Percentiles rank a stretch among this genome's conserved stretches.
These are phyloP conservation scores for Festucalex cinctus DNA, from an alignment of 2,113 vertebrate genomes.

Conservation along the genomic window DNA sequence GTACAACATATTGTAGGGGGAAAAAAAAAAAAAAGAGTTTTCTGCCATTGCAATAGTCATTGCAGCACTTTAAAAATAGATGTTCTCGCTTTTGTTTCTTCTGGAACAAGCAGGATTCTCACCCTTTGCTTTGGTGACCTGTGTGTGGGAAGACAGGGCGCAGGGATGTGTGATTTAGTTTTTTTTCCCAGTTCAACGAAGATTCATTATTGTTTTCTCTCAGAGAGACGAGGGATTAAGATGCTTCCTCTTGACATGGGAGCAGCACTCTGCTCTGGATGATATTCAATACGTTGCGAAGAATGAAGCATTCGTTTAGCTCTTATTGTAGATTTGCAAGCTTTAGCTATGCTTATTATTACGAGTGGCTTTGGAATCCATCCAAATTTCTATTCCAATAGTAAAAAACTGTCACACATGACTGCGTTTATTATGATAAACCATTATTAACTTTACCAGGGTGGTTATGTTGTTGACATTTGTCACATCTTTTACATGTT, in stretches of 20 bases:
- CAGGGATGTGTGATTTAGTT: slow-evolving; percentile 34
- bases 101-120: slow-evolving; percentile 41
- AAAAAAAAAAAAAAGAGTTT: not conserved
- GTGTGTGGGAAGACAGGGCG: slow-evolving; percentile 59
- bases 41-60: not conserved
- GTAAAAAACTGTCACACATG: not conserved
- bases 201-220: slow-evolving; percentile 56
- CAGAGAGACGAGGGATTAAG: slow-evolving; percentile 42
- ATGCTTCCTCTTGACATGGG: slow-evolving; percentile 38
- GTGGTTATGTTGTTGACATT: not conserved
- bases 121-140: slow-evolving; percentile 21
- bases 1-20: not conserved
- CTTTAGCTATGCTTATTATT: not conserved
- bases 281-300: slow-evolving; percentile 28
- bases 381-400: not conserved
- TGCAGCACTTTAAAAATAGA: slow-evolving; percentile 9
- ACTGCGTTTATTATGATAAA: not conserved
- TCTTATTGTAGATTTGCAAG: slow-evolving; percentile 17
- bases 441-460: not conserved
- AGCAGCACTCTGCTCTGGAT: slow-evolving; percentile 25
- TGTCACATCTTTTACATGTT: not conserved
- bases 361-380: not conserved
- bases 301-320: slow-evolving; percentile 30
- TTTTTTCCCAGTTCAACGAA: slow-evolving; percentile 36
- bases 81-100: slow-evolving; percentile 30